Base-by-base conservation (phyloP, 1,140 invertebrate genomes). In the Atopsyche davidsoni region DNA sequence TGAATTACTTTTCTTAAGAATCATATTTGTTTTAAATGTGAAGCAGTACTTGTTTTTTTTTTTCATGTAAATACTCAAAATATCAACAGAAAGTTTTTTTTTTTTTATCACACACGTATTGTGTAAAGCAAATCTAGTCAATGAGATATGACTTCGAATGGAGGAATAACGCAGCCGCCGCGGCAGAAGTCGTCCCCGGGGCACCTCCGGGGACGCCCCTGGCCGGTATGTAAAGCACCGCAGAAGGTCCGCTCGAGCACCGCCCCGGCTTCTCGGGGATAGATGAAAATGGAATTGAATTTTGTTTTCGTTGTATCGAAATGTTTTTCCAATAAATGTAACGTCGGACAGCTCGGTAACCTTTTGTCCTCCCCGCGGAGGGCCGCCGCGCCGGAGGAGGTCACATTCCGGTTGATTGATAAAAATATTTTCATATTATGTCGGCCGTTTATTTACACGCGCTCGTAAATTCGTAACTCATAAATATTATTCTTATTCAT, bases 241-340 rank as follows among this genome's bases (percentile, higher is more conserved):
- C 36, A 39, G 21, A 48, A 38, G 16, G 19, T 48, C 46, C 17
- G 39, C 34, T 48, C 46, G 46, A 48, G n/a, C n/a, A n/a, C n/a
- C n/a, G n/a, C n/a, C n/a, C n/a, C n/a, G n/a, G n/a, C n/a, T n/a
- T n/a, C n/a, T n/a, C 35, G 21, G 16, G 21, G 17, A 21, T 32
- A 41, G 55, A 57, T 51, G 50, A 57, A 57, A 57, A 57, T 57
- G 51, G 55, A 57, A 57, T 57, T 57, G 55, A 57, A 57, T 57
- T 57, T 57, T 57, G 55, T 57, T 57, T 57, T 57, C 50, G 45
- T 57, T 57, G 55, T 57, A 57, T 57, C 55, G 55, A 46, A 57
- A 57, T 57, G 55, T 57, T 57, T 57, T 57, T 57, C 55, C 55
- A 57, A 57, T 57, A 57, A 57, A 57, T 57, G 55, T 57, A 57